A percentile compares a stretch with the other conserved stretches of the same genome.
Evolutionary conservation across 2,888 invertebrate species (phyloP).

Genomic region (Cryptocheilus praepositus): DNA sequence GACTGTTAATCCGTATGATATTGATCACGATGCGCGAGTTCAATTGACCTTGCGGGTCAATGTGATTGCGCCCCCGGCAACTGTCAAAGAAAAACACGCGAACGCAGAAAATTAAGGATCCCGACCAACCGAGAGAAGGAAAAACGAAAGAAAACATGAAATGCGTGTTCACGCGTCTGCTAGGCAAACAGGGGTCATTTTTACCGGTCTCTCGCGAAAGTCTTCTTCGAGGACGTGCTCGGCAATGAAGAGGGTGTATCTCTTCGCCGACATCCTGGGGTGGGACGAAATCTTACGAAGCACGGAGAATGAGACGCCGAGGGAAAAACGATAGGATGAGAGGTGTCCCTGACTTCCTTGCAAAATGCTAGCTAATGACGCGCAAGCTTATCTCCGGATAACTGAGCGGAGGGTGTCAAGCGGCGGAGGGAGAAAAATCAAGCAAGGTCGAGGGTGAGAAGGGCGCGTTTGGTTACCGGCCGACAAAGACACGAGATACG

Average conservation of each 20-base stretch:
- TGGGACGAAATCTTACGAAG: neutral
- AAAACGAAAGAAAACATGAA: constrained; percentile 13
- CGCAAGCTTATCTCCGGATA: constrained; percentile 36
- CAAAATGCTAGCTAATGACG: constrained; percentile 46
- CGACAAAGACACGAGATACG: constrained; percentile 20
- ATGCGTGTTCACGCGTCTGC: no score
- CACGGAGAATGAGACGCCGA: neutral
- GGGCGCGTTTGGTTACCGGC: constrained; percentile 47
- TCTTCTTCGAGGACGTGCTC: constrained; percentile 3
- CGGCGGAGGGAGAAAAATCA: constrained; percentile 8
- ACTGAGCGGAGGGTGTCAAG: constrained; percentile 18
- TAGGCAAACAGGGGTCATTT: constrained; percentile 15
- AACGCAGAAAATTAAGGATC: no score
- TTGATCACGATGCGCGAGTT: no score
- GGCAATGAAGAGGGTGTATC: constrained; percentile 6
- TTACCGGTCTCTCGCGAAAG: constrained; percentile 10
- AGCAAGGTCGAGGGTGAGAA: constrained; percentile 12
- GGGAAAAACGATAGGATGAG: neutral
- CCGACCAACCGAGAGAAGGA: neutral
- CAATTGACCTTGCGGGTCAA: no score
- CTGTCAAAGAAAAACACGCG: constrained; percentile 45
- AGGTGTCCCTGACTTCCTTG: constrained; percentile 8
- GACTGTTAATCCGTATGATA: no score
- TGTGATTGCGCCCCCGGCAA: constrained; percentile 12
- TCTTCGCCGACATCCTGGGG: no score